phyloP scores from a whole-genome alignment of 2,888 invertebrate genomes.

The Lepidochrysops patricia region DNA sequence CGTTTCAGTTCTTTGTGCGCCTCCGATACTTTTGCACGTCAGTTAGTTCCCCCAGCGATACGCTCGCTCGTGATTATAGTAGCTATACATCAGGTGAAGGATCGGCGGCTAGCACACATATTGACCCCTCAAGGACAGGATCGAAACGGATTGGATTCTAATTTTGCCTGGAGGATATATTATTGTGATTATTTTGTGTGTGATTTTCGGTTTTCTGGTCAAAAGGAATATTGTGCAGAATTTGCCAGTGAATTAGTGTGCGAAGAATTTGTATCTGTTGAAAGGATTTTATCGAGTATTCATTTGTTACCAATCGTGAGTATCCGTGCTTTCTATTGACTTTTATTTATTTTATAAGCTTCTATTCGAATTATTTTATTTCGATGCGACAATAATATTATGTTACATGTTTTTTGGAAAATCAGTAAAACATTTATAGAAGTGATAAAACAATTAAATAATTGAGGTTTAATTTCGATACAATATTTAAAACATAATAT shows the following conservation, averaged over 20 bases:
- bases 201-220: slow-evolving; percentile 1
- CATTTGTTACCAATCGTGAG: neutral
- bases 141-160: slow-evolving; percentile 30
- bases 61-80: slow-evolving; percentile 41
- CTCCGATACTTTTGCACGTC: slow-evolving; percentile 55
- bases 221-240: neutral
- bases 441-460: no score
- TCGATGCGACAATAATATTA: neutral
- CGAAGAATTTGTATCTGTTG: neutral
- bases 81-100: slow-evolving; percentile 38
- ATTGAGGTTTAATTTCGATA: no score
- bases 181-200: slow-evolving; percentile 10
- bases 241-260: neutral
- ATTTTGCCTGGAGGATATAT: slow-evolving; percentile 29
- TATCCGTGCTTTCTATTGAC: neutral
- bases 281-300: slow-evolving; percentile 5
- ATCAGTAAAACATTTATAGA: no score
- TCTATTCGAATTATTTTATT: neutral
- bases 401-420: no score
- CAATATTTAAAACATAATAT: no score
- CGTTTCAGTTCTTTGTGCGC: slow-evolving; percentile 72
- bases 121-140: slow-evolving; percentile 48
- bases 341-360: neutral
- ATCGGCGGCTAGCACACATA: slow-evolving; percentile 36
- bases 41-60: slow-evolving; percentile 41